Conservation (phyloP, 2,797 vertebrate genomes). For the Poecilia velifera region DNA sequence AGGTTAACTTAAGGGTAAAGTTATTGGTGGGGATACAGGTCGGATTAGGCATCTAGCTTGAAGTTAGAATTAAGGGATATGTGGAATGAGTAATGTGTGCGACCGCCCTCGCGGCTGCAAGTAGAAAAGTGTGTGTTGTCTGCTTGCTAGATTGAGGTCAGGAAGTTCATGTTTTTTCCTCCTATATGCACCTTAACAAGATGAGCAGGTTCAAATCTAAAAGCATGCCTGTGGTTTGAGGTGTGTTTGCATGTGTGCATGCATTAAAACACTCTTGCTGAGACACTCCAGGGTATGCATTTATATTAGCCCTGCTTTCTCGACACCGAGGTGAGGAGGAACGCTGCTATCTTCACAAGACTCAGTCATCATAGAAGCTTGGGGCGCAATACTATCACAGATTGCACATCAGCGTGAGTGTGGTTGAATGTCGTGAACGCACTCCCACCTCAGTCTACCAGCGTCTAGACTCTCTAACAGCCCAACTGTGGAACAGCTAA, state of each 20-base stretch:
- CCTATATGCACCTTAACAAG: conserved; percentile 23
- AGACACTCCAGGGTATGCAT: conserved; percentile 37
- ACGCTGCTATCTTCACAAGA: conserved; percentile 52
- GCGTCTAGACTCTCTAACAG: conserved; percentile 73
- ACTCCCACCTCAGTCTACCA: conserved; percentile 49
- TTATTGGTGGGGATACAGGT: background rate
- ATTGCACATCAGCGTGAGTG: conserved; percentile 55
- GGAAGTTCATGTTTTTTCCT: conserved; percentile 30
- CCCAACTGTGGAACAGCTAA: conserved; percentile 54
- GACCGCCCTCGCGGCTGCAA: conserved; percentile 15
- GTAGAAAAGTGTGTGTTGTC: conserved; percentile 1
- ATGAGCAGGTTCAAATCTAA: conserved; percentile 36
- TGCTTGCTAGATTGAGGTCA: conserved; percentile 18
- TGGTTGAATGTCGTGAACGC: conserved; percentile 45
- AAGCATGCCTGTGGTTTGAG: conserved; percentile 43
- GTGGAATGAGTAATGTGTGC: background rate
- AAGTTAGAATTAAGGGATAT: background rate
- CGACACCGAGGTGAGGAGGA: conserved; percentile 53
- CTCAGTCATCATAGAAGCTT: conserved; percentile 37
- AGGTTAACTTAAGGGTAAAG: background rate
- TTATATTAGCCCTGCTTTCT: conserved; percentile 56
- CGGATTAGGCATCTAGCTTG: conserved; percentile 5
- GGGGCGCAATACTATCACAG: conserved; percentile 48
- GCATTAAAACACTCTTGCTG: conserved; percentile 40
- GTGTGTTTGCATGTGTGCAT: conserved; percentile 39